Base-by-base conservation (phyloP, 2,113 vertebrate genomes). In the Bambusicola thoracicus region DNA sequence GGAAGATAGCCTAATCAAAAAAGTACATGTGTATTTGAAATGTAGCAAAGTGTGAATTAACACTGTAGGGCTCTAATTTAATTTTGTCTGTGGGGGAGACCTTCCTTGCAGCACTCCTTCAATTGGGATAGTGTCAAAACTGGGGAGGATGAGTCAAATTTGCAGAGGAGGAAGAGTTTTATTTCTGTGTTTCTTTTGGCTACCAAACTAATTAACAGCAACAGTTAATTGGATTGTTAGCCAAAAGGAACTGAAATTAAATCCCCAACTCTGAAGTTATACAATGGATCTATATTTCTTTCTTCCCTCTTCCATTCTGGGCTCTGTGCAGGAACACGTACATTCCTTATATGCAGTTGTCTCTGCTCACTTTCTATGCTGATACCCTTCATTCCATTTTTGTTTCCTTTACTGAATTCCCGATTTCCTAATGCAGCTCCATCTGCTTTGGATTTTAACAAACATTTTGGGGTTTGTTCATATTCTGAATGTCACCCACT, bases 171-270 rank as follows among this genome's bases (percentile, higher is more conserved):
- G 43, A 85, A 74, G 68, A 58, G 59, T 85, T 91, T 70, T 94
- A 91, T 87, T 89, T 83, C 81, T 85, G 6, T 30, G 72, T 83
- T 92, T 94, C 94, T 96, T 96, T 91, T 90, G 89, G 89, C 95
- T 91, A 96, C 56, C 56, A 91, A 75, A 78, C 89, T 91, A 94
- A 96, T 95, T 95, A 97, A 87, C 24, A 8, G 81, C 29, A 80
- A 22, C 29, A 94, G 67, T 91, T 96, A 96, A 96, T 96, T 96
- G 79, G 21, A 83, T 87, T 85, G 79, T 20, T 90, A 92, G 95
- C 94, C 48, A 6, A 95, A 92, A 94, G 93, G 91, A 85, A 90
- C 4, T 20, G 40, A 91, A 95, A 88, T 61, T 87, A 96, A 91
- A 91, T 58, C 61, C 72, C 18, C 61, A 87, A 44, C 87, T 89